Base-by-base conservation (phyloP, 64 coral and sea anemone species). In the Pachyseris speciosa region DNA sequence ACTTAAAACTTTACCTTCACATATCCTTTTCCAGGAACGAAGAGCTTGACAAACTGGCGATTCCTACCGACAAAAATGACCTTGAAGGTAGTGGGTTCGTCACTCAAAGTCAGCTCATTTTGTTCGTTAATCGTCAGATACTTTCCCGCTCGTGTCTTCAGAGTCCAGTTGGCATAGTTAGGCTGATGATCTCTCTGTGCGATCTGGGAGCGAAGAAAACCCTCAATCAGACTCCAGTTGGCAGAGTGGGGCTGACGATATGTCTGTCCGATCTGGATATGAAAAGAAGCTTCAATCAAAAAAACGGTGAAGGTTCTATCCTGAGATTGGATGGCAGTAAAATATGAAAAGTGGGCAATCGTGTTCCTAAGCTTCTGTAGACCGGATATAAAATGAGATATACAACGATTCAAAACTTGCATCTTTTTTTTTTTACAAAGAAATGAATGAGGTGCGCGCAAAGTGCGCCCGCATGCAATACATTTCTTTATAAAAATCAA, bases 161-260 rank as follows among this genome's bases (percentile, higher is more conserved):
- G 51, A 59, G 75, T 80, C 75, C 75, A 80, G 75, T 80, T 80
- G 28, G 75, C 75, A 80, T 57, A 80, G 6, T 36, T 32, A 32
- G 37, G 68, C 8, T 72, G 68, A 72, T 72, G 33, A 41, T 40
- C 13, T 41, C 68, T 40, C 17, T 24, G 20, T 22, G 13, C 36
- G 34, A 72, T 43, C 68, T 72, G 17, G 16, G 17, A 40, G 37
- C 22, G 22, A 2, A 42, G 37, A 72, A 40, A 32, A 25, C 32
- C 3, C 3, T 8, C 22, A 1, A 49, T 9, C 47, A 15, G 15
- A 49, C 7, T 49, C 7, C 0, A 9, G 47, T 9, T 9, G 15
- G 47, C n/a, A n/a, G n/a, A n/a, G 58, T 25, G 58, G 22, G 58
- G 11, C 22, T 61, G 58, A 16, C 58, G 58, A 61, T 61, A 5